Evolutionary conservation across 2,888 invertebrate species (phyloP).

Genomic region (Notocelia uddmanniana): DNA sequence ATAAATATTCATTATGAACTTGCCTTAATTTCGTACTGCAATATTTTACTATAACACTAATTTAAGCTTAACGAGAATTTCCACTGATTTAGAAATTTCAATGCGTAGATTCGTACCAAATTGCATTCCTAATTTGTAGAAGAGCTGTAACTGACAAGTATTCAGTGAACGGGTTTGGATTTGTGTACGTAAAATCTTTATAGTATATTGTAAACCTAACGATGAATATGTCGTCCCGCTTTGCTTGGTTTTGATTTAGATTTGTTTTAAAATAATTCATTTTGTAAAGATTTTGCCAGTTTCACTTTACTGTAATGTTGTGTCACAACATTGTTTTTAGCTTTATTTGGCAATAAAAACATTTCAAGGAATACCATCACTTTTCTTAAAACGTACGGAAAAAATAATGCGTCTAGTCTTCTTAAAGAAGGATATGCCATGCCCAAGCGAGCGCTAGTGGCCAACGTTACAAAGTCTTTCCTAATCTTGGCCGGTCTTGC

Average conservation of each 20-base stretch:
- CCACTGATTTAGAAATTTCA: slow-evolving; percentile 53
- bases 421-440: too few relatives aligned
- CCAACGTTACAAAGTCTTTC: too few relatives aligned
- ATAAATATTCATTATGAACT: slow-evolving; percentile 85
- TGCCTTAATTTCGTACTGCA: slow-evolving; percentile 79
- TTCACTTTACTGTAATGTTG: too few relatives aligned
- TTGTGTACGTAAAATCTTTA: slow-evolving; percentile 21
- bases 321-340: too few relatives aligned
- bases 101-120: slow-evolving; percentile 41
- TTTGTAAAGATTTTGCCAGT: neutral
- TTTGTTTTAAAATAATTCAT: neutral
- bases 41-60: slow-evolving; percentile 80
- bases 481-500: too few relatives aligned
- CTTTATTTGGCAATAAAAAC: too few relatives aligned
- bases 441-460: too few relatives aligned
- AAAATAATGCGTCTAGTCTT: too few relatives aligned
- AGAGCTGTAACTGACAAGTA: slow-evolving; percentile 42
- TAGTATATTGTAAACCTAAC: neutral
- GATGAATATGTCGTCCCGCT: neutral
- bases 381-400: too few relatives aligned
- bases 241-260: neutral
- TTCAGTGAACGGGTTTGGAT: slow-evolving; percentile 31
- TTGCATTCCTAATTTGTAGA: slow-evolving; percentile 39
- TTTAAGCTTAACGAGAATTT: slow-evolving; percentile 71
- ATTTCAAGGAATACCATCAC: too few relatives aligned